Base-by-base conservation (phyloP, 2,797 vertebrate genomes). In the Protonibea diacanthus region DNA sequence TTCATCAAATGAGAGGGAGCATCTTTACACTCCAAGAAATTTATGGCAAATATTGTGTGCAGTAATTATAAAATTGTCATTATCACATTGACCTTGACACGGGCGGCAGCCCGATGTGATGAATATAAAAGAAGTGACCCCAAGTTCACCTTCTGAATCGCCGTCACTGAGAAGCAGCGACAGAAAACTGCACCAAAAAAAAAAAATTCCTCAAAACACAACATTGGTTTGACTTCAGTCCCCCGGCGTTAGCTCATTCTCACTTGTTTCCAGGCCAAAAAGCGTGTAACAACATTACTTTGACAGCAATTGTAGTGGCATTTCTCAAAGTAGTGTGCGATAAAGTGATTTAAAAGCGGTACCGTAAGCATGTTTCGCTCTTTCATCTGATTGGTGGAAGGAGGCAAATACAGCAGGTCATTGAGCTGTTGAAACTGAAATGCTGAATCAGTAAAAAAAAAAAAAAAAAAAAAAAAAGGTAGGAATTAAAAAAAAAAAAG, bases 331-430 rank as follows among this genome's bases (percentile, higher is more conserved):
- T 83, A 67, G 77, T 67, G 73, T 78, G 86, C 76, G 68, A 88
- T 94, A 93, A 95, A 94, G 93, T 93, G 91, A 94, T 94, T 95
- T 94, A 92, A 94, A 95, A 95, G 86, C 66, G 40, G 86, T 88
- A 64, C 59, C n/a, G 92, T 95, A 95, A 95, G 95, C 93, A 95
- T 86, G 91, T 95, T 95, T 94, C 65, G 48, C 83, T 80, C 88
- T 73, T 75, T 85, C 83, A 72, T 81, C 86, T 81, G 82, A 92
- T 90, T 88, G 88, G 89, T 86, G 81, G 81, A 84, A 91, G 92
- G 90, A 83, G 86, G 87, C 89, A 89, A 78, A 89, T 90, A 89
- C 87, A 91, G 92, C 89, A 88, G 88, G 92, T 90, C 90, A 82
- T 81, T 75, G 84, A 93, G 89, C 84, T 88, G 91, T 81, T 89